Percentiles rank a stretch among this genome's conserved stretches.
Conservation (phyloP, 2,797 vertebrate species). For the Enteromius viviparus region DNA sequence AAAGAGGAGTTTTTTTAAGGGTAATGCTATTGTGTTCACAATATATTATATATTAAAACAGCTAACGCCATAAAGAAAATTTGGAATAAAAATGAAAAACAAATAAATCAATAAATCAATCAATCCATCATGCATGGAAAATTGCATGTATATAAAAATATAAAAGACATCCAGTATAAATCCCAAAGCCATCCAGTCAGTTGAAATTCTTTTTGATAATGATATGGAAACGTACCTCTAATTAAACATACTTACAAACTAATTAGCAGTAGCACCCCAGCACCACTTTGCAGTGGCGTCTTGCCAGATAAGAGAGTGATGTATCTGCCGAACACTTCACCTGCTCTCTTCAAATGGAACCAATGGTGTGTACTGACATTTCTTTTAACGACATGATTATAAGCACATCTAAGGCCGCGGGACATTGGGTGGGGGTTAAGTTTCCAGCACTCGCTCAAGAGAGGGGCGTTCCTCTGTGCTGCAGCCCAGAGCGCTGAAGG, state of each 20-base stretch:
- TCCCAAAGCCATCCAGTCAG: background rate
- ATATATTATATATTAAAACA: background rate
- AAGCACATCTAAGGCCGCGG: conserved; percentile 37
- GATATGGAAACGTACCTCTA: conserved; percentile 48
- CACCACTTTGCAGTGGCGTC: conserved; percentile 4
- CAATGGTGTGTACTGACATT: conserved; percentile 42
- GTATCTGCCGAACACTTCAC: conserved; percentile 40
- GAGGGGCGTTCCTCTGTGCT: conserved; percentile 54
- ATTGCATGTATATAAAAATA: background rate
- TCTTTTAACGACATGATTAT: conserved; percentile 55
- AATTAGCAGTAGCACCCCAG: conserved; percentile 41
- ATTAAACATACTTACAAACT: conserved; percentile 49
- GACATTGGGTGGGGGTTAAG: background rate
- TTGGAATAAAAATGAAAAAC: background rate
- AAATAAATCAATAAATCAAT: too few relatives aligned
- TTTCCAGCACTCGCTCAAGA: conserved; percentile 41
- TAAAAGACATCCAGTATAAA: background rate
- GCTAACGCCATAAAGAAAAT: background rate
- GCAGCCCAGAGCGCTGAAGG: conserved; percentile 64
- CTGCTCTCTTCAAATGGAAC: conserved; percentile 42
- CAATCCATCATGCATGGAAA: background rate
- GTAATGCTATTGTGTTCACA: background rate
- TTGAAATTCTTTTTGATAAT: conserved; percentile 36
- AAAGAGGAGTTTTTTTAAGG: background rate
- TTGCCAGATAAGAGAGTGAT: conserved; percentile 30